Evolutionary conservation across 1,140 invertebrate genomes (phyloP).

Genomic region (Cephus cinctus): DNA sequence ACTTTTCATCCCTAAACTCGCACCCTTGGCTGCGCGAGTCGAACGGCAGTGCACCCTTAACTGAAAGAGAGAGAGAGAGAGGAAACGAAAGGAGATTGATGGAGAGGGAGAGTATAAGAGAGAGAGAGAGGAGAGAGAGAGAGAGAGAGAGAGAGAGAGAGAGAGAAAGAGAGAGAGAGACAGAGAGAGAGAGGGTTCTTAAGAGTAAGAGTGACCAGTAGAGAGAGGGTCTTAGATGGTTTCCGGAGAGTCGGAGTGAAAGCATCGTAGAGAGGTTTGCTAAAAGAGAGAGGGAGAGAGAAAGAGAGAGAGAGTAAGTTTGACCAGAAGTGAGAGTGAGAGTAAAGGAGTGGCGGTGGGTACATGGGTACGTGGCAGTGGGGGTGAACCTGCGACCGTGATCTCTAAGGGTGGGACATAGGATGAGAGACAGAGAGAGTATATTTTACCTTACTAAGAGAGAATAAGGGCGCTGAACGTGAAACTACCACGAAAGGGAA

Average conservation of each 20-base stretch:
- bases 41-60: background rate
- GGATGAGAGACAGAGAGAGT: too few relatives aligned
- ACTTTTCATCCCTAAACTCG: slow-evolving; percentile 19
- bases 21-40: background rate
- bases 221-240: too few relatives aligned
- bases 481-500: too few relatives aligned
- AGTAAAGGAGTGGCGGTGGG: background rate
- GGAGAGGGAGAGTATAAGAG: background rate
- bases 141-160: background rate
- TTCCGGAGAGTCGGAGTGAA: too few relatives aligned
- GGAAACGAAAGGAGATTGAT: background rate
- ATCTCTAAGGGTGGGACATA: slow-evolving; percentile 23
- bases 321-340: background rate
- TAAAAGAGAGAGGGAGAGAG: background rate
- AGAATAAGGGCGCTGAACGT: too few relatives aligned
- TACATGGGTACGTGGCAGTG: slow-evolving; percentile 2
- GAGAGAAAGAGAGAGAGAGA: slow-evolving; percentile 2
- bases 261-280: too few relatives aligned
- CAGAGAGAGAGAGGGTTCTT: background rate
- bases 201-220: background rate
- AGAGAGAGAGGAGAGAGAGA: background rate
- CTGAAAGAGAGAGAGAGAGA: slow-evolving; percentile 2
- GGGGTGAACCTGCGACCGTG: slow-evolving; percentile 28
- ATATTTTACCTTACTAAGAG: too few relatives aligned
- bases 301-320: background rate